Evolutionary conservation across 2,797 vertebrate genomes (phyloP), one percentile per base, ranked within the genome.

Genomic region (Lemur catta): DNA sequence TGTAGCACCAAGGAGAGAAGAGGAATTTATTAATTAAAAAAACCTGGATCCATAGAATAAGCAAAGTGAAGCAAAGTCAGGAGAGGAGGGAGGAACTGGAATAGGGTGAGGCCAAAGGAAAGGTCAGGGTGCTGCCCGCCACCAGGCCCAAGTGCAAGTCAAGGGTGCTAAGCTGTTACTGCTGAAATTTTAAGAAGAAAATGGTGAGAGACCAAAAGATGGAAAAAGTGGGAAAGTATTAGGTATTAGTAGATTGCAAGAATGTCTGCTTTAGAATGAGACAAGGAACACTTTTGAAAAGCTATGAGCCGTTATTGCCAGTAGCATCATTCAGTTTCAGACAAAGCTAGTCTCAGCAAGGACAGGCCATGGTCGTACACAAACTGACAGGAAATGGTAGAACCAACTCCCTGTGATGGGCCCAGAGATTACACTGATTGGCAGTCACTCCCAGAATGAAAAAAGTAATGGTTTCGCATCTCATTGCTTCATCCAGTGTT

Each of bases 151-250:
- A 13, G 59, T 13, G 33, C 7, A 11, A 4, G n/a, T 7, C 30
- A 2, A 0, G 26, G 26, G 7, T 1, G 1, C 41, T 24, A 1
- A 4, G 8, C 35, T 9, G 1, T 7, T 15, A 9, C 55, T 8
- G n/a, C 33, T 4, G 35, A 43, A 38, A 26, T 9, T 6, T 33
- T 18, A 7, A 3, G 38, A 76, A 69, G 41, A 33, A 28, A 11
- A 22, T 0, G 35, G 30, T 0, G 38, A 22, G 24, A 24, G 0
- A 41, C 57, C 35, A 3, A 38, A 38, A 4, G 18, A 8, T 30
- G 69, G 26, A 30, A 22, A 24, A 28, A 17, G 2, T 3, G 10
- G 12, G 43, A 7, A 46, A 26, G 13, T 4, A 12, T 2, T 43
- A 6, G 7, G 30, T 82, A 33, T 41, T 28, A 13, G 10, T 4